Conservation (phyloP, 2,113 vertebrate genomes). For the Vireo altiloquus region DNA sequence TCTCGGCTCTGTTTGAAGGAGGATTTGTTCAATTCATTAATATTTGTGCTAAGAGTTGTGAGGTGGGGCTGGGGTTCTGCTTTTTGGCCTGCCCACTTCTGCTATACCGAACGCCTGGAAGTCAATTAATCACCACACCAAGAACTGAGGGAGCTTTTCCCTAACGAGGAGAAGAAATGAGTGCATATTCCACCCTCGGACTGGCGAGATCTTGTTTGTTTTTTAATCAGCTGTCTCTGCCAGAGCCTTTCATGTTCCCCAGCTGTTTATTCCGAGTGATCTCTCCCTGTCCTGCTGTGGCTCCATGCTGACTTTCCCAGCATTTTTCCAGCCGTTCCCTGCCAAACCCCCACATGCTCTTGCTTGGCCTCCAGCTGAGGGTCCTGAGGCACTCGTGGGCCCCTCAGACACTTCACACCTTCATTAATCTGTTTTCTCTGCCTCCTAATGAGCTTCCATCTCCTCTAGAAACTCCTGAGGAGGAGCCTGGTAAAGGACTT, state of each 20-base stretch:
- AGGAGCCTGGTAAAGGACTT: not conserved
- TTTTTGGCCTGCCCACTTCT: not conserved
- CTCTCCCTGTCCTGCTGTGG: not conserved
- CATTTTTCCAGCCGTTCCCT: not conserved
- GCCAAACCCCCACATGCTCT: rapidly evolving
- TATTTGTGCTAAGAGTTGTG: not conserved
- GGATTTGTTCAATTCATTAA: not conserved
- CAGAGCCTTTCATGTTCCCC: not conserved
- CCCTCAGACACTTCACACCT: not conserved
- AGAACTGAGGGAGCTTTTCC: not conserved
- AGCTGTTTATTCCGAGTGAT: not conserved
- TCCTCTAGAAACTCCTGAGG: not conserved
- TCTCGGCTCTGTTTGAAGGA: not conserved
- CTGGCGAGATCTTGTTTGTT: not conserved
- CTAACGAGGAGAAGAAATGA: not conserved
- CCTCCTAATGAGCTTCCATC: not conserved
- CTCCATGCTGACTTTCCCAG: rapidly evolving
- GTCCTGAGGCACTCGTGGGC: not conserved
- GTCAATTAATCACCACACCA: not conserved
- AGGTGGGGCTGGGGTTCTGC: not conserved
- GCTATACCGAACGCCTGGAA: not conserved
- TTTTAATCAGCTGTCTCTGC: not conserved
- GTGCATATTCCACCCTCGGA: not conserved
- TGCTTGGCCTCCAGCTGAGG: not conserved
- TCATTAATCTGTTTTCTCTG: not conserved